Percentiles rank a stretch among this genome's conserved stretches.
phyloP scores from a whole-genome alignment of 2,797 vertebrate genomes.

The Siniperca undulata region DNA sequence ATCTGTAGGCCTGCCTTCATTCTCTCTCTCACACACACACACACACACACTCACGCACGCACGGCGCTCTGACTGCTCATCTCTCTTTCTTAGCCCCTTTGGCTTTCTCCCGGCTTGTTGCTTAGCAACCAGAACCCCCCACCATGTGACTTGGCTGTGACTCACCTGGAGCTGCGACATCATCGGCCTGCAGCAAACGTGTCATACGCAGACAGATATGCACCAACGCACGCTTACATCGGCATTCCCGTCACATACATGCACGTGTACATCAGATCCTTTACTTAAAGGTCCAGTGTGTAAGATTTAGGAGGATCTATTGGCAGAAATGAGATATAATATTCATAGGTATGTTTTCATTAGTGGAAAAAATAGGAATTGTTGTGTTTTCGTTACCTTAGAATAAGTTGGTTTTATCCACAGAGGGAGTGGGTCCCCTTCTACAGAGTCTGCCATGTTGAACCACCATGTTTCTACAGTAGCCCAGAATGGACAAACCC shows the following conservation, averaged over 20 bases:
- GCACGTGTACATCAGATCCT: background rate
- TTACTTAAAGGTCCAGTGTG: too few relatives aligned
- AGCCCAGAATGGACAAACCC: too few relatives aligned
- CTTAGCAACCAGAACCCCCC: constrained; percentile 83
- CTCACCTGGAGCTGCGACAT: constrained; percentile 88
- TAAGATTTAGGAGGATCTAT: too few relatives aligned
- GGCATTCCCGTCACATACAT: constrained; percentile 20
- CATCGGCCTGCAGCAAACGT: constrained; percentile 76
- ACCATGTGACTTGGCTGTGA: constrained; percentile 86
- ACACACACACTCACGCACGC: constrained; percentile 9
- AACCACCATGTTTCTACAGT: too few relatives aligned
- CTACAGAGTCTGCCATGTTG: too few relatives aligned
- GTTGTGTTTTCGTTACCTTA: too few relatives aligned
- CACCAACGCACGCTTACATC: constrained; percentile 5
- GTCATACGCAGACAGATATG: constrained; percentile 58
- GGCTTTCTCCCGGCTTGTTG: constrained; percentile 85
- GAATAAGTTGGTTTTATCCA: too few relatives aligned
- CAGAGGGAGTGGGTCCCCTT: too few relatives aligned
- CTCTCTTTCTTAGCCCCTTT: constrained; percentile 80
- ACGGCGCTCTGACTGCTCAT: constrained; percentile 67
- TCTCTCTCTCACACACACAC: constrained; percentile 40
- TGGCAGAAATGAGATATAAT: too few relatives aligned
- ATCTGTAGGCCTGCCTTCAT: constrained; percentile 69
- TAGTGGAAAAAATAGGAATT: too few relatives aligned
- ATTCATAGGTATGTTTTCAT: too few relatives aligned